These are phyloP conservation scores for Unio pictorum DNA, from an alignment of 2,888 invertebrate genomes.

Conservation along the genomic window DNA sequence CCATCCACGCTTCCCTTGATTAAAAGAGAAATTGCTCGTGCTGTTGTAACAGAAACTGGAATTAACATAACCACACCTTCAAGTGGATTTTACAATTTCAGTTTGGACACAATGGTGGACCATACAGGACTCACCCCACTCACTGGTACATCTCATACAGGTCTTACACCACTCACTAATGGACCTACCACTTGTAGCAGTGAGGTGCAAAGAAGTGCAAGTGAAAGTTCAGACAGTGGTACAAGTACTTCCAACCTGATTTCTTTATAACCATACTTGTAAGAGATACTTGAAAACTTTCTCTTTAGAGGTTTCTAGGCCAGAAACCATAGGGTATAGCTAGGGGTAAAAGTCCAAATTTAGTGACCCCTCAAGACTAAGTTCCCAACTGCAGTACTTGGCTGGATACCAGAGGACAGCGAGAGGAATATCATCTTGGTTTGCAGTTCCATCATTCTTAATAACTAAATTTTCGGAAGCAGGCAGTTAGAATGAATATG, in stretches of 20 bases:
- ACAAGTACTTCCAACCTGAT: constrained; percentile 77
- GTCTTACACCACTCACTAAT: constrained; percentile 37
- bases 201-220: constrained; percentile 79
- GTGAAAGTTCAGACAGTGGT: constrained; percentile 81
- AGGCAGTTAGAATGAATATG: too few relatives aligned
- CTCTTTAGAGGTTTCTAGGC: too few relatives aligned
- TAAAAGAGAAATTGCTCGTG: constrained; percentile 35
- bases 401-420: too few relatives aligned
- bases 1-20: constrained; percentile 56
- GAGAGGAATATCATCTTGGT: too few relatives aligned
- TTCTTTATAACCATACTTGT: constrained; percentile 32
- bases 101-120: constrained; percentile 87
- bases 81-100: constrained; percentile 89
- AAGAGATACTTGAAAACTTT: too few relatives aligned
- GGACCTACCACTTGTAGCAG: constrained; percentile 77
- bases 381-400: too few relatives aligned
- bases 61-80: constrained; percentile 87
- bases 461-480: too few relatives aligned
- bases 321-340: too few relatives aligned
- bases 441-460: too few relatives aligned
- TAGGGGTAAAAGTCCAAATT: too few relatives aligned
- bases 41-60: constrained; percentile 80
- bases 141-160: constrained; percentile 31
- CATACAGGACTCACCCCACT: constrained; percentile 90
- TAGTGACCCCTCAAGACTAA: too few relatives aligned